phyloP scores from a whole-genome alignment of 2,888 invertebrate genomes.

The Masnerella sp. region DNA sequence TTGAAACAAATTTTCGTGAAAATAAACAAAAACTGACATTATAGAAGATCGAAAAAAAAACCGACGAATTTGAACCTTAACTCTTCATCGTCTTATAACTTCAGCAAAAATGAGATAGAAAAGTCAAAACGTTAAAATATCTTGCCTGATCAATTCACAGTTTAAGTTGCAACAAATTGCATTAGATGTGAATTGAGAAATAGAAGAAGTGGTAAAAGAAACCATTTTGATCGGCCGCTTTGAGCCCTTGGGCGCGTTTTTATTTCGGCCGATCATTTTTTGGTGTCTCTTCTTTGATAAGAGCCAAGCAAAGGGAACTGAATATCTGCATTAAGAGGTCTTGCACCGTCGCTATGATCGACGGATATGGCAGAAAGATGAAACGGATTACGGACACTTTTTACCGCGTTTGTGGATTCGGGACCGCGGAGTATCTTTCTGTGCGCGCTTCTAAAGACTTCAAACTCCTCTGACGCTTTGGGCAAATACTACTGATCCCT shows the following conservation, averaged over 20 bases:
- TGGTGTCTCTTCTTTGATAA: conserved; percentile 65
- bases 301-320: conserved; percentile 41
- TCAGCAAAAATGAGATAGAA: too few species aligned
- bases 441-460: conserved; percentile 38
- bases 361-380: conserved; percentile 59
- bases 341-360: conserved; percentile 50
- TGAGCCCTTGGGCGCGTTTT: conserved; percentile 33
- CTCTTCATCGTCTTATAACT: too few species aligned
- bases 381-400: conserved; percentile 59
- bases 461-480: conserved; percentile 46
- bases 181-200: too few species aligned
- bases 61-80: too few species aligned
- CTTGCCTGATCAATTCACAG: too few species aligned
- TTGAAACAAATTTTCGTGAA: too few species aligned
- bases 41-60: too few species aligned
- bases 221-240: conserved; percentile 41
- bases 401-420: conserved; percentile 56
- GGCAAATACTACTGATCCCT: conserved; percentile 57
- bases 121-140: too few species aligned
- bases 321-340: conserved; percentile 57
- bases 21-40: too few species aligned
- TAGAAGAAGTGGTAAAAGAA: conserved; percentile 14
- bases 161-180: too few species aligned
- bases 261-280: conserved; percentile 62
- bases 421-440: conserved; percentile 49